Evolutionary conservation across 1,140 invertebrate species (phyloP).

Genomic region (Polypedilum vanderplanki): DNA sequence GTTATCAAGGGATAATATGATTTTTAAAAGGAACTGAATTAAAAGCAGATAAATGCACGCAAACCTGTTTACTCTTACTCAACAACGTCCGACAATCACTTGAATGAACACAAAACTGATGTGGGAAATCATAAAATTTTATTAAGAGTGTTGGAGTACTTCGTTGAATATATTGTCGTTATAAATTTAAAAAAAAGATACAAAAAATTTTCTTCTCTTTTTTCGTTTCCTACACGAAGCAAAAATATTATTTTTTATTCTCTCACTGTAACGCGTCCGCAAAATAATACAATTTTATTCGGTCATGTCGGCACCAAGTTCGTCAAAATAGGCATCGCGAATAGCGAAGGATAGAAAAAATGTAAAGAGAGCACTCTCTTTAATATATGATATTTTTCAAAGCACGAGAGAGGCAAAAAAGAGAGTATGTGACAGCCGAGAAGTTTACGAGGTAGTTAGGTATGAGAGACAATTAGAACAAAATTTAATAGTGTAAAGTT

Average conservation of each 20-base stretch:
- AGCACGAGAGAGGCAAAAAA: not conserved
- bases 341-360: not conserved
- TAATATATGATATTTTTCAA: not conserved
- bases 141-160: not conserved
- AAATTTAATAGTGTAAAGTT: not conserved
- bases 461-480: not conserved
- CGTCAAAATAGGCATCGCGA: not conserved
- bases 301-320: not conserved
- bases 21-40: not conserved
- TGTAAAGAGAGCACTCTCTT: not conserved
- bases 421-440: not conserved
- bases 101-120: not conserved
- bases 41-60: not conserved
- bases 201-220: not conserved
- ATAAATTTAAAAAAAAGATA: not conserved
- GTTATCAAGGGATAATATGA: not conserved
- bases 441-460: not conserved
- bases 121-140: constrained; percentile 1
- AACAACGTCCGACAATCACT: not conserved
- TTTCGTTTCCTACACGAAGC: not conserved
- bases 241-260: not conserved
- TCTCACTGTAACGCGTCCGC: not conserved
- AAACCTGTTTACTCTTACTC: not conserved
- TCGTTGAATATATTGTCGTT: not conserved
- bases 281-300: not conserved